A percentile compares a stretch with the other conserved stretches of the same genome.
Evolutionary conservation across 37 sponge, comb jelly and placozoan species (phyloP).

Genomic region (Dysidea cf. avara): DNA sequence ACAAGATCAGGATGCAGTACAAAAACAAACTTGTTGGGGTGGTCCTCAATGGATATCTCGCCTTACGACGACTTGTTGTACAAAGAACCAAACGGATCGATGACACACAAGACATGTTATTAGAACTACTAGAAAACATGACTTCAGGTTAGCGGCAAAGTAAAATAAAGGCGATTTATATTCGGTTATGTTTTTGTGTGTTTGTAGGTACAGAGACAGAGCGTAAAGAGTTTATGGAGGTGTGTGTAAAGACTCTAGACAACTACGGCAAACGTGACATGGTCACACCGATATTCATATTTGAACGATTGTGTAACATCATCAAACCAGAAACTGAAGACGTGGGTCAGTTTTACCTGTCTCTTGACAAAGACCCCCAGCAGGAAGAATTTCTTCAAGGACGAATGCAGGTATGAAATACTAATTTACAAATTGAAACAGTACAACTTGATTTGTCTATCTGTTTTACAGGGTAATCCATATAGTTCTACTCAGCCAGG

Average conservation of each 20-base stretch:
- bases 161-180: no score
- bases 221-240: conserved; percentile 75
- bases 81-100: conserved; percentile 90
- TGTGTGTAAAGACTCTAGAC: conserved; percentile 79
- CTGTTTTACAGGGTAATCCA: conserved; percentile 93
- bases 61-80: conserved; percentile 73
- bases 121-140: conserved; percentile 78
- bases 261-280: conserved; percentile 60
- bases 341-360: conserved; percentile 70
- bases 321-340: conserved; percentile 83
- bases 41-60: conserved; percentile 85
- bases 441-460: no score
- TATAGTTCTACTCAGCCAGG: conserved; percentile 77
- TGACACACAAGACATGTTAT: conserved; percentile 73
- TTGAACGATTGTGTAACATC: conserved; percentile 86
- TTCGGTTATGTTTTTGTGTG: no score
- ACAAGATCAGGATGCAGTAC: conserved; percentile 63
- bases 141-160: no score
- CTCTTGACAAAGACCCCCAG: conserved; percentile 91
- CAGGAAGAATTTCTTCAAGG: conserved; percentile 98
- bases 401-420: no score
- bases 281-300: conserved; percentile 81
- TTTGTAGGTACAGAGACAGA: conserved; percentile 86
- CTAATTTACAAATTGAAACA: no score
- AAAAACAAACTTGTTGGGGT: conserved; percentile 75